Conservation (phyloP, 2,113 vertebrate species). For the Aythya baeri region DNA sequence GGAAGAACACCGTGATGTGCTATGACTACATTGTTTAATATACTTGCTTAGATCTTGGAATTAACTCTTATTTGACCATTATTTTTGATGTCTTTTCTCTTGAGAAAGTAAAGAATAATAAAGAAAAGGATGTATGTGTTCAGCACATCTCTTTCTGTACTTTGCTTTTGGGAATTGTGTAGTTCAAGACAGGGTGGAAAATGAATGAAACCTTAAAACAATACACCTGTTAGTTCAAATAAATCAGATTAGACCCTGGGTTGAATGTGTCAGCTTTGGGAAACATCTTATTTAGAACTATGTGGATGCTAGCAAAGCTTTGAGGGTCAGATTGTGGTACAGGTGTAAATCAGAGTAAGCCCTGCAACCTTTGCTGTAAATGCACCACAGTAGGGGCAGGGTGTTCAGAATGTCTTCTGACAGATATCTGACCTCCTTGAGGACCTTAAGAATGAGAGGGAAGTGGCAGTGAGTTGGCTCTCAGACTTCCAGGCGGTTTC, state of each 20-base stretch:
- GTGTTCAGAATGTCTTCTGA: neutral
- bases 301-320: neutral
- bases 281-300: neutral
- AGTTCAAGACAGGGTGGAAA: neutral
- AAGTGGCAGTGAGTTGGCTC: neutral
- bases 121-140: neutral
- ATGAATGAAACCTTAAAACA: neutral
- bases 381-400: neutral
- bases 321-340: neutral
- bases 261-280: neutral
- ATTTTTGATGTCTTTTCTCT: neutral
- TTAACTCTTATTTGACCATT: neutral
- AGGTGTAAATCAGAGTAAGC: neutral
- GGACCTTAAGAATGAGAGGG: neutral
- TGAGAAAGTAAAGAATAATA: neutral
- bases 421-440: neutral
- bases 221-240: neutral
- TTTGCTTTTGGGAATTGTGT: neutral
- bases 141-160: neutral
- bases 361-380: neutral
- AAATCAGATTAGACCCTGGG: neutral
- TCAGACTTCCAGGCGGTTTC: neutral
- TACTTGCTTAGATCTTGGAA: neutral
- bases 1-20: neutral
- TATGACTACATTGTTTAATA: conserved; percentile 5